phyloP scores from a whole-genome alignment of 2,113 vertebrate species.

The Opisthocomus hoazin region DNA sequence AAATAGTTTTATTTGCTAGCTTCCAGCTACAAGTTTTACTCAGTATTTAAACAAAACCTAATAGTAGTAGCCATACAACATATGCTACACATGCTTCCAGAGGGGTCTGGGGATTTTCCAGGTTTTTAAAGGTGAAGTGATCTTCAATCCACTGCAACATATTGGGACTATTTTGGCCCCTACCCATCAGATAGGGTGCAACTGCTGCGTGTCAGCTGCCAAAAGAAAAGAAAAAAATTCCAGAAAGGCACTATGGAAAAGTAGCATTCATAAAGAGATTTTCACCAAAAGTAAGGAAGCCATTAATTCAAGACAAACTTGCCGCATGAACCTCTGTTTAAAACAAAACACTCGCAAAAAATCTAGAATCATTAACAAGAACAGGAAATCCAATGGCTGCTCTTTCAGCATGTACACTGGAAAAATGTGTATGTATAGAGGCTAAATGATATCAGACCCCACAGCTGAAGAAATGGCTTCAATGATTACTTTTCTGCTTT shows the following conservation, averaged over 20 bases:
- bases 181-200: background rate
- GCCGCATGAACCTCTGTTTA: background rate
- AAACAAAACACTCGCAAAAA: background rate
- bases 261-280: background rate
- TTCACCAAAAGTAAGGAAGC: background rate
- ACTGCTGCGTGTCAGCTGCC: background rate
- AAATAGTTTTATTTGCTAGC: background rate
- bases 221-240: background rate
- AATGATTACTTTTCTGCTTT: background rate
- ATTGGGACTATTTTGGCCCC: background rate
- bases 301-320: background rate
- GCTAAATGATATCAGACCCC: background rate
- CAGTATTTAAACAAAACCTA: background rate
- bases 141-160: background rate
- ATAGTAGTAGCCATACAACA: accelerated
- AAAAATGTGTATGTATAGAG: background rate
- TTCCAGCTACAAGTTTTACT: background rate
- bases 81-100: background rate
- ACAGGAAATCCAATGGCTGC: conserved; percentile 11
- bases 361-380: background rate
- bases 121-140: background rate
- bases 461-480: background rate
- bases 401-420: background rate
- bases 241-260: background rate
- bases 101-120: background rate